Evolutionary conservation across 1,140 invertebrate species (phyloP), one percentile per base, ranked within the genome.

Genomic region (Pararge aegeria): DNA sequence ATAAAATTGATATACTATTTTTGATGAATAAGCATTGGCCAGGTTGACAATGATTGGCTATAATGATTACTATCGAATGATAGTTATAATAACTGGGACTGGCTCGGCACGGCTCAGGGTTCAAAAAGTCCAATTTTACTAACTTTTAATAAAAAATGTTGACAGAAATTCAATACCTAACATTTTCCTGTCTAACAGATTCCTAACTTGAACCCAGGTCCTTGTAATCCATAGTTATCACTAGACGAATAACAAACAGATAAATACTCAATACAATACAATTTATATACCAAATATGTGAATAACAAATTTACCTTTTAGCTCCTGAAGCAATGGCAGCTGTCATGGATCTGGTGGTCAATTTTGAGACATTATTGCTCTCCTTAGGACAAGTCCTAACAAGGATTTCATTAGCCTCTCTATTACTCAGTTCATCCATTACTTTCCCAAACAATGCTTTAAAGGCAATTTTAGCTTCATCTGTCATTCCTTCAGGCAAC

Each of bases 351-450:
- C 88, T 83, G 18, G 88, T 90, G 37, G 79, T 68, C 66, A 89
- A 81, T 73, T 83, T 89, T 18, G 79, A 65, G 18, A 83, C 73
- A 72, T 79, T 85, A 59, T 80, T 88, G 34, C 72, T 79, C 69
- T 89, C 89, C 73, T 92, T 93, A 0, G 94, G 94, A 58, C 94
- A 95, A 16, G 95, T 93, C 70, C 94, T 92, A 7, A 96, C 90
- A 49, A 97, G 87, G 67, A 97, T 94, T 70, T 96, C 94, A 82
- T 96, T 96, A 1, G 95, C 96, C 89, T 96, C 95, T 57, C 93
- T 93, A 13, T 90, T 73, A 61, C 85, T 94, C 5, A 97, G 87
- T 80, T 97, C 95, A 66, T 94, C 94, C 48, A 95, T 89, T 48
- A 91, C 71, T 75, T 91, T 91, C 1, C 86, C 87, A 77, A 94